phyloP scores from a whole-genome alignment of 2,888 invertebrate genomes.

The Leptinotarsa peninsularis region DNA sequence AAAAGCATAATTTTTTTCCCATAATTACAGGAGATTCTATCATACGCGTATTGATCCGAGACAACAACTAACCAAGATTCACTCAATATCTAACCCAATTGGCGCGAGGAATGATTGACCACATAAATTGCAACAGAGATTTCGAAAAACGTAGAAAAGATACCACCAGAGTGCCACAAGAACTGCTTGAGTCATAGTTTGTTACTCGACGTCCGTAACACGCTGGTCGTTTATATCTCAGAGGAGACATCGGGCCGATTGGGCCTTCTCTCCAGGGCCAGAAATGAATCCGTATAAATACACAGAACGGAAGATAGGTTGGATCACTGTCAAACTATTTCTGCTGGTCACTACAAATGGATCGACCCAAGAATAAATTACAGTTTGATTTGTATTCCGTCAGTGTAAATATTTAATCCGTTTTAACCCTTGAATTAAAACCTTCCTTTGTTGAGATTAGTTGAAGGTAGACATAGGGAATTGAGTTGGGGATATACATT shows the following conservation, averaged over 20 bases:
- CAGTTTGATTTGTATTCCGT: constrained; percentile 50
- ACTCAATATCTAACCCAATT: neutral
- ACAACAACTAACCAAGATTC: no score
- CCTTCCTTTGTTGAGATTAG: constrained; percentile 38
- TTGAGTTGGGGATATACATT: constrained; percentile 5
- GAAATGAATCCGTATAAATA: constrained; percentile 54
- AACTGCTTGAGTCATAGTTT: constrained; percentile 26
- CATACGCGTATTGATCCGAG: no score
- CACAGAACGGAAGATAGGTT: constrained; percentile 40
- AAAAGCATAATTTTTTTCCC: no score
- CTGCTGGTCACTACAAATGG: constrained; percentile 11
- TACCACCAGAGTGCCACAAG: constrained; percentile 18
- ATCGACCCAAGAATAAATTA: constrained; percentile 45
- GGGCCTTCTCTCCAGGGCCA: constrained; percentile 49
- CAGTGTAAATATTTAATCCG: constrained; percentile 48
- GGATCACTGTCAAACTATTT: constrained; percentile 35
- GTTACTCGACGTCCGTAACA: constrained; percentile 19
- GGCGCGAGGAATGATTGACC: constrained; percentile 4
- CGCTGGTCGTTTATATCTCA: constrained; percentile 51
- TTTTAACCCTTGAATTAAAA: constrained; percentile 44
- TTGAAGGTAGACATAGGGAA: constrained; percentile 29
- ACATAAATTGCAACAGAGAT: constrained; percentile 21
- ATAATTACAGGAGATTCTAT: no score
- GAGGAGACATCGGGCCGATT: constrained; percentile 44
- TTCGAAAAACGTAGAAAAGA: constrained; percentile 16